Percentiles rank a stretch among this genome's conserved stretches.
phyloP scores from a whole-genome alignment of 2,113 vertebrate species.

The Todiramphus chloris region DNA sequence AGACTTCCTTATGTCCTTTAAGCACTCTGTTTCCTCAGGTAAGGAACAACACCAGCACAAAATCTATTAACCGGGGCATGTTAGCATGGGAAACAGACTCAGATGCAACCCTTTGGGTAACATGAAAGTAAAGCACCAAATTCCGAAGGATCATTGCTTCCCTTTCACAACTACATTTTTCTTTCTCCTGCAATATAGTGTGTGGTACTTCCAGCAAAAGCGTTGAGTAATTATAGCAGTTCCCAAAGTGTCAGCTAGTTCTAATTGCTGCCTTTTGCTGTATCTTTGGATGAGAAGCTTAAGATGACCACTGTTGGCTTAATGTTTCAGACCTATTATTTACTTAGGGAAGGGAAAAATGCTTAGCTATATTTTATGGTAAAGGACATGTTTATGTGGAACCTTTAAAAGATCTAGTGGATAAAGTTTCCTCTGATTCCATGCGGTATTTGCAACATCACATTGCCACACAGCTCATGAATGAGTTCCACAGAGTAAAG shows the following conservation, averaged over 20 bases:
- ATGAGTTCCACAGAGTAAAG: neutral
- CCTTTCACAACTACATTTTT: neutral
- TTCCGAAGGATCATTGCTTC: neutral
- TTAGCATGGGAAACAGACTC: neutral
- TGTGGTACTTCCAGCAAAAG: neutral
- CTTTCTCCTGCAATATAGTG: neutral
- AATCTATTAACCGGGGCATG: accelerated
- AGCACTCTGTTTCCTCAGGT: neutral
- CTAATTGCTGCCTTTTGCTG: neutral
- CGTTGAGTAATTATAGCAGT: neutral
- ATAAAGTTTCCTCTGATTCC: neutral
- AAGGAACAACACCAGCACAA: no score
- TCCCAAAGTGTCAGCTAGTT: neutral
- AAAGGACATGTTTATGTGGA: neutral
- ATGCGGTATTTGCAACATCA: neutral
- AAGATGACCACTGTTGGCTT: neutral
- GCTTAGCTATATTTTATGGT: neutral
- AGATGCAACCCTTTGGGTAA: neutral
- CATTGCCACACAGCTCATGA: neutral
- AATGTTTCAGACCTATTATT: neutral
- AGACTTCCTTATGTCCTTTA: neutral
- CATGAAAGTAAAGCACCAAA: accelerated
- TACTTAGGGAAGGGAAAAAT: neutral
- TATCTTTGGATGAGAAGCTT: neutral
- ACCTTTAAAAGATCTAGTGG: neutral